Conservation (phyloP, 2,888 invertebrate genomes). For the Oegoconia quadripuncta region DNA sequence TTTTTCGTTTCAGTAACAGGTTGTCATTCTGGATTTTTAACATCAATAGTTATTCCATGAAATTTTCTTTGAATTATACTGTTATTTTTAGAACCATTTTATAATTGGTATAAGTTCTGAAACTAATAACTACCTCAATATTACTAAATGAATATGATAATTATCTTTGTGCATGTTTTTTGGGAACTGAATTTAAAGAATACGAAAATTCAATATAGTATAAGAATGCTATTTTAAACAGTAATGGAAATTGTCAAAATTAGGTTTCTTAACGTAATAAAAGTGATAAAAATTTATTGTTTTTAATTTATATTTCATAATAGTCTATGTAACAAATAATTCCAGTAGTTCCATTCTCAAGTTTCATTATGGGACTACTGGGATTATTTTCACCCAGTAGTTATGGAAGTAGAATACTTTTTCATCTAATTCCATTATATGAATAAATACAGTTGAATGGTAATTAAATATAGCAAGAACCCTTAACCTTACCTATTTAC, state of each 20-base stretch:
- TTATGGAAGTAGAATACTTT: too few relatives aligned
- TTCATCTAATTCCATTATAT: too few relatives aligned
- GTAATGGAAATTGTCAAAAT: conserved; percentile 74
- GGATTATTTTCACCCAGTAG: too few relatives aligned
- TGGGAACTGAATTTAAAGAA: conserved; percentile 65
- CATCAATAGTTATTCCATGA: conserved; percentile 41
- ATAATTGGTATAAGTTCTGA: conserved; percentile 78
- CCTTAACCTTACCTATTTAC: too few relatives aligned
- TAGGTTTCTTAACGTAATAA: conserved; percentile 78
- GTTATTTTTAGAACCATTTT: conserved; percentile 73
- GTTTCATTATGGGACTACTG: too few relatives aligned
- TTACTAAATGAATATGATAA: conserved; percentile 77
- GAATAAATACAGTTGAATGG: neutral
- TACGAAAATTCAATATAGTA: conserved; percentile 66
- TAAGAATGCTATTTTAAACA: conserved; percentile 76
- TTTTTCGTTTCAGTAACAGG: conserved; percentile 45
- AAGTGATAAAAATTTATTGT: conserved; percentile 53
- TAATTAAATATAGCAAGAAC: too few relatives aligned
- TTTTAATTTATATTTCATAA: conserved; percentile 22
- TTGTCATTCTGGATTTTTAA: conserved; percentile 43
- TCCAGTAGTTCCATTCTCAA: too few relatives aligned
- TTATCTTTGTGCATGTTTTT: conserved; percentile 78
- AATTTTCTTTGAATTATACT: conserved; percentile 59
- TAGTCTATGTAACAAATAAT: too few relatives aligned
- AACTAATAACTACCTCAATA: conserved; percentile 79